Conservation (phyloP, 2,888 invertebrate species). For the Acanthosepion esculentum region DNA sequence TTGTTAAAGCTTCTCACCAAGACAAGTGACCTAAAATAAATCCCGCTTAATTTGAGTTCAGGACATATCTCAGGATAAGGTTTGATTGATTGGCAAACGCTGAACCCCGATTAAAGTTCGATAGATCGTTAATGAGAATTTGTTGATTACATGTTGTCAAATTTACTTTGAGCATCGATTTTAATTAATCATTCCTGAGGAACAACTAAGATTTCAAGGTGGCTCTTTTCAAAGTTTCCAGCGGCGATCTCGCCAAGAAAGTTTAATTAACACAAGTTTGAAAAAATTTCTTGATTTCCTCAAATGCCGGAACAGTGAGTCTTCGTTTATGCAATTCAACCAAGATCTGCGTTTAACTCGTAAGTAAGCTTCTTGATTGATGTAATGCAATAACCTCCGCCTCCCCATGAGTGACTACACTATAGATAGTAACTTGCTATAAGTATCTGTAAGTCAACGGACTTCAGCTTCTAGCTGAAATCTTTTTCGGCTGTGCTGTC, state of each 20-base stretch:
- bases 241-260: not conserved
- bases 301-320: not conserved
- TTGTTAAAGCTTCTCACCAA: not conserved
- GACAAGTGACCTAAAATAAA: not conserved
- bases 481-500: no score
- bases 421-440: no score
- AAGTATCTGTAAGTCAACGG: no score
- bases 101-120: conserved; percentile 33
- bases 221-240: not conserved
- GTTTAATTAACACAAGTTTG: not conserved
- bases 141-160: conserved; percentile 33
- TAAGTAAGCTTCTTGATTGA: no score
- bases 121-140: conserved; percentile 33
- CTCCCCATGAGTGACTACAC: no score
- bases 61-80: conserved; percentile 16
- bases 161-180: conserved; percentile 20
- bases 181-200: not conserved
- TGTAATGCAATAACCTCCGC: no score
- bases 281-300: not conserved
- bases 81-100: not conserved
- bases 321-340: no score
- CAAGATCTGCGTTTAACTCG: no score
- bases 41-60: not conserved
- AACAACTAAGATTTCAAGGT: not conserved
- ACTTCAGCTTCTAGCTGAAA: no score